phyloP scores from a whole-genome alignment of 2,113 vertebrate genomes.

The Prunella fulvescens region DNA sequence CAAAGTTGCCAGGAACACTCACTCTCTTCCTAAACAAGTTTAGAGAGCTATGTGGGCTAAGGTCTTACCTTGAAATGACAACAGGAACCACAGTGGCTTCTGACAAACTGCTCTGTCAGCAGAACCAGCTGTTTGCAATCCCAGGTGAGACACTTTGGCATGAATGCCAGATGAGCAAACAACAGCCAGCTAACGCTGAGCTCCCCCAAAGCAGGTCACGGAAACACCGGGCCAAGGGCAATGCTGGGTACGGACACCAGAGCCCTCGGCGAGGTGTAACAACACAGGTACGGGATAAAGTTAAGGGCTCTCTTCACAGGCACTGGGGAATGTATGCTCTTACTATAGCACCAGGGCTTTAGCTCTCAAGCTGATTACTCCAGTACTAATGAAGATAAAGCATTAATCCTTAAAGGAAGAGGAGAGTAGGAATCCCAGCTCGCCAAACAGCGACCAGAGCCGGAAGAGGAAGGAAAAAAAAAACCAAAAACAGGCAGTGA shows the following conservation, averaged over 20 bases:
- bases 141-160: neutral
- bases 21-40: neutral
- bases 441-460: neutral
- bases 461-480: neutral
- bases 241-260: accelerated
- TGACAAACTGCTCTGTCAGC: neutral
- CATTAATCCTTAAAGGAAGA: neutral
- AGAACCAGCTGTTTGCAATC: neutral
- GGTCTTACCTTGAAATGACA: neutral
- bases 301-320: neutral
- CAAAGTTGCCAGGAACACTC: neutral
- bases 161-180: neutral
- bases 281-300: accelerated
- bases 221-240: accelerated
- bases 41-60: neutral
- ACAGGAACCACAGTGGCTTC: neutral
- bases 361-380: neutral
- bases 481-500: neutral
- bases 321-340: accelerated
- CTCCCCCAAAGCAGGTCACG: neutral
- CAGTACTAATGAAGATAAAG: neutral
- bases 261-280: accelerated
- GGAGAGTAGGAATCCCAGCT: accelerated
- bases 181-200: neutral
- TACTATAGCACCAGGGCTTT: neutral